Evolutionary conservation across 2,113 vertebrate genomes (phyloP).

Genomic region (Paramisgurnus dabryanus): DNA sequence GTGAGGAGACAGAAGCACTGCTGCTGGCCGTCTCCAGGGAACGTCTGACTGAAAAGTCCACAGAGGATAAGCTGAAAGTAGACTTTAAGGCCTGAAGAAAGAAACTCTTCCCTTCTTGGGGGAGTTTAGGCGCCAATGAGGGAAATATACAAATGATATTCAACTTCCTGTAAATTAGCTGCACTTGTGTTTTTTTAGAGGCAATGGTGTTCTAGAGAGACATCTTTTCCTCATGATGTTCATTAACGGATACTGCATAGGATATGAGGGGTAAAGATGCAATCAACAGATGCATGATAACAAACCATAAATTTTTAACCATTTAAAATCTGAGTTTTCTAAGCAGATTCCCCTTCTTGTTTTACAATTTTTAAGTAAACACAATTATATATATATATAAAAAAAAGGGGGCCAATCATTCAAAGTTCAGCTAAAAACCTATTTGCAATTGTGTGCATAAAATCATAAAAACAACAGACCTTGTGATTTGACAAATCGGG

Average conservation of each 20-base stretch:
- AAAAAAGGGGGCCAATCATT: too few relatives aligned
- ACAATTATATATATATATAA: too few relatives aligned
- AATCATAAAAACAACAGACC: too few relatives aligned
- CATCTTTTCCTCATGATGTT: neutral
- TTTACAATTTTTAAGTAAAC: too few relatives aligned
- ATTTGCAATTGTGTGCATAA: too few relatives aligned
- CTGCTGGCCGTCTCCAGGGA: slow-evolving; percentile 5
- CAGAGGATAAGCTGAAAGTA: slow-evolving; percentile 5
- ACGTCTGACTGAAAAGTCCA: slow-evolving; percentile 20
- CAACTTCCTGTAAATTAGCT: neutral
- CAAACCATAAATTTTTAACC: neutral
- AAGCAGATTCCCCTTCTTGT: neutral
- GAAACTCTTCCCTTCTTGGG: neutral
- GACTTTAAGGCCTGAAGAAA: neutral
- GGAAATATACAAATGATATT: slow-evolving; percentile 1
- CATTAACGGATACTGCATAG: neutral
- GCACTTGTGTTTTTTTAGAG: neutral
- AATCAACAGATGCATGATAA: neutral
- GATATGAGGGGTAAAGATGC: neutral
- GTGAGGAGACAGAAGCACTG: slow-evolving; percentile 30
- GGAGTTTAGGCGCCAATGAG: slow-evolving; percentile 18
- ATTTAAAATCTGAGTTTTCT: neutral
- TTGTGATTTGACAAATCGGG: too few relatives aligned
- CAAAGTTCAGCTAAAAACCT: too few relatives aligned
- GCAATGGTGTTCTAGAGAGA: neutral